Evolutionary conservation across 37 sponge, comb jelly and placozoan genomes (phyloP).

Genomic region (Cladorhizidae sp.): DNA sequence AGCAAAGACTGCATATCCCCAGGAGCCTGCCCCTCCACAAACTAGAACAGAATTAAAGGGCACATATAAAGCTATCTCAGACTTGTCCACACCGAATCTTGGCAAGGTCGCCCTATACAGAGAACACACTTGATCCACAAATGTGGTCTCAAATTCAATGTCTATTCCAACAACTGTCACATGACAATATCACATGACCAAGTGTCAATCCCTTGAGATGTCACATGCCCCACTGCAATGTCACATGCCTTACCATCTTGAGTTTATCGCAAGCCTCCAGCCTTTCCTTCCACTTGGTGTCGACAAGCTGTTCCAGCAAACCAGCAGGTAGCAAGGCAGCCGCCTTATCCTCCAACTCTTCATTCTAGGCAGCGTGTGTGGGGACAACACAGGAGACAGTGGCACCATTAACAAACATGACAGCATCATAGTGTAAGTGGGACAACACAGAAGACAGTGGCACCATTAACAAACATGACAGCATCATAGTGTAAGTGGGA

Average conservation of each 20-base stretch:
- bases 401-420: no score
- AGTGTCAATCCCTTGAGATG: neutral
- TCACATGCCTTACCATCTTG: conserved; percentile 41
- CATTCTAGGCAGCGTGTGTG: conserved; percentile 31
- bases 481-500: no score
- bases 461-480: no score
- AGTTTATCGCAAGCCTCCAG: conserved; percentile 71
- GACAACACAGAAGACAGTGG: no score
- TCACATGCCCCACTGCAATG: neutral
- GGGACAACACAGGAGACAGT: neutral
- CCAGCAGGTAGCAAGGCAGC: conserved; percentile 48
- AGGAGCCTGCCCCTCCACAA: conserved; percentile 56
- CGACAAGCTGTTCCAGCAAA: conserved; percentile 45
- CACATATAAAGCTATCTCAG: no score
- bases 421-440: no score
- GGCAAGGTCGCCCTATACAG: no score
- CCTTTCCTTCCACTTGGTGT: conserved; percentile 85
- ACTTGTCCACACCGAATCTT: no score
- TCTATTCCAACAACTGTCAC: no score
- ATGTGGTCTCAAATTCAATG: no score
- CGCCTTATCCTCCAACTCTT: conserved; percentile 82
- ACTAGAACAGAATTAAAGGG: no score
- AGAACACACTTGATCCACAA: no score
- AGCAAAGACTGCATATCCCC: conserved; percentile 77
- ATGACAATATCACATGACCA: neutral